These are phyloP conservation scores for Toxotes lorentzi DNA, from an alignment of 2,797 vertebrate genomes.

Conservation along the genomic window DNA sequence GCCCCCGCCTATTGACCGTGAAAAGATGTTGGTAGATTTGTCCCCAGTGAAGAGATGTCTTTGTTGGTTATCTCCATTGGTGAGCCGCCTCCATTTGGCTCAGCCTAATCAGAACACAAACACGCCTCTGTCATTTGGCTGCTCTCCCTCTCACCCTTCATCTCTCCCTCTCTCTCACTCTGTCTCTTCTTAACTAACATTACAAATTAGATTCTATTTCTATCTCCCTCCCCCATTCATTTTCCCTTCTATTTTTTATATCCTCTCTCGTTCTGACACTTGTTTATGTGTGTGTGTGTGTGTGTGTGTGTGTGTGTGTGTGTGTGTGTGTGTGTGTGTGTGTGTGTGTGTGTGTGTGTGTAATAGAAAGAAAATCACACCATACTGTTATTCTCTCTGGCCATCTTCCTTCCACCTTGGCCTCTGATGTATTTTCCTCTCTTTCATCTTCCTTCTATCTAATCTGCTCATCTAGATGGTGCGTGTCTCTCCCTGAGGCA, in stretches of 20 bases:
- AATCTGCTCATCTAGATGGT: conserved; percentile 61
- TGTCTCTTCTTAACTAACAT: conserved; percentile 59
- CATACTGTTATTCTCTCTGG: conserved; percentile 13
- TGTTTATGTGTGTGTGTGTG: conserved; percentile 1
- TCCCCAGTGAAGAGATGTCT: conserved; percentile 78
- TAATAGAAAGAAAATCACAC: conserved; percentile 19
- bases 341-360: not conserved
- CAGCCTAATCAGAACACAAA: conserved; percentile 85
- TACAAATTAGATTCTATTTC: conserved; percentile 56
- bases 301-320: too few species aligned
- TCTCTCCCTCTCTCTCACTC: conserved; percentile 43
- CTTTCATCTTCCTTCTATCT: conserved; percentile 54
- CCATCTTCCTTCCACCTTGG: conserved; percentile 25
- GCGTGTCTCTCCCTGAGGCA: conserved; percentile 48
- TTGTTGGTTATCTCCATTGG: conserved; percentile 83
- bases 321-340: not conserved
- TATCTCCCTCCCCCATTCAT: conserved; percentile 35
- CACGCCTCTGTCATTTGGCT: conserved; percentile 86
- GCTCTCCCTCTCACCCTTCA: conserved; percentile 62
- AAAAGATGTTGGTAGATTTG: conserved; percentile 81
- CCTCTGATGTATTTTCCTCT: conserved; percentile 47
- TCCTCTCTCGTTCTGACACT: conserved; percentile 3
- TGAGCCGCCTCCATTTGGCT: conserved; percentile 81
- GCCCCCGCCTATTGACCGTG: conserved; percentile 74
- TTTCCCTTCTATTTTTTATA: conserved; percentile 42